Base-by-base conservation (phyloP, 2,888 invertebrate species). In the Drosophila tripunctata region DNA sequence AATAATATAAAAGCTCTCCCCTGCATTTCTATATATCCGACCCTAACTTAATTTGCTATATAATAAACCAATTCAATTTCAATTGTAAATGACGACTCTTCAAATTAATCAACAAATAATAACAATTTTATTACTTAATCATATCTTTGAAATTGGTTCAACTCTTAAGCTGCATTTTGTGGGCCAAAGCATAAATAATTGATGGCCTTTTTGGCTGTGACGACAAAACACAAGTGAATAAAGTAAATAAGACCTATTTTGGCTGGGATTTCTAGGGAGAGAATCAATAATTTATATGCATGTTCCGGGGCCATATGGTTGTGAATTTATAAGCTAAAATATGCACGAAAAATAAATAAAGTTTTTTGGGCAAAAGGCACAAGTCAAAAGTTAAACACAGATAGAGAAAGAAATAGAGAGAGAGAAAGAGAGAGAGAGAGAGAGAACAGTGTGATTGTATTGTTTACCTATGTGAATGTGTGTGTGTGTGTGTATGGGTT, bases 211-310 rank as follows among this genome's bases (percentile, higher is more conserved):
- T 8, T 38, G 22, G 38, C 8, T 38, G 19, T 41, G 45, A 41
- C 22, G 50, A 54, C 33, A 67, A 61, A 51, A 27, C 21, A 41
- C 30, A 50, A 71, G 30, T 30, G 7, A 31, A 27, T n/a, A n/a
- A 45, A 60, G 43, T 31, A 44, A 57, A 63, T 74, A 62, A 8
- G 47, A 21, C n/a, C 36, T 21, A 19, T 22, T 21, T 15, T 12
- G n/a, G n/a, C n/a, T 6, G 1, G 41, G 8, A 22, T 19, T 12
- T 36, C 22, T 36, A 50, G 19, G 22, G 38, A 27, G 21, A 5
- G 52, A 70, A 63, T 81, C 58, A 68, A 80, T 78, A 69, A 67
- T 78, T 69, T 71, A 76, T 68, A 60, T 65, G 47, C 62, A 57
- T 65, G 75, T 63, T 45, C 5, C 12, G 48, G 38, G n/a, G 36